Evolutionary conservation across 1,140 invertebrate genomes (phyloP), one percentile per base, ranked within the genome.

Genomic region (Melipona quadrifasciata): DNA sequence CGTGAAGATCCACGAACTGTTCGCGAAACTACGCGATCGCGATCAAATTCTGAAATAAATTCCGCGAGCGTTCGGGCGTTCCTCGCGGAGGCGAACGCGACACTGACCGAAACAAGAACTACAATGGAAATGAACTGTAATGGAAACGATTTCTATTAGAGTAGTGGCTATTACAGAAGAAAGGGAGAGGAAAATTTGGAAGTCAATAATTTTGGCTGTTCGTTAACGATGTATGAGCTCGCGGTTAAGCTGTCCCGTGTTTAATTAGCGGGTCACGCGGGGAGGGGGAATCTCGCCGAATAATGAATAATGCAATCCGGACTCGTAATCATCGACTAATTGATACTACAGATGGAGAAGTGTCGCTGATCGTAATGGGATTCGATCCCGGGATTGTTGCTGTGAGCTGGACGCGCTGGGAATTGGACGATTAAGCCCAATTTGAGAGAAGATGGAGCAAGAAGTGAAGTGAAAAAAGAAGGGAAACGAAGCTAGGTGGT

Each of bases 201-300:
- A 67, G 47, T 82, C 72, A 39, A 82, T 76, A 51, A 0, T 39
- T 75, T 75, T 47, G 57, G 34, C n/a, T 11, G 55, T 71, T 82
- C 53, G 80, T 82, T 82, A 82, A 39, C 14, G 47, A 65, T n/a
- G 21, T 10, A 61, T 14, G 47, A 82, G 31, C 19, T 27, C 39
- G 8, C 39, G 27, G 6, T 14, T 17, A 14, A 0, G 51, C 2
- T 53, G 34, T n/a, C 24, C 6, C 11, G 47, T 31, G 64, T 75
- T 82, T 82, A 77, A 82, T 82, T 82, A 77, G 81, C 80, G 80
- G 64, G 71, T 76, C 80, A 76, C 34, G 27, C 31, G 65, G 27
- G 10, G 24, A 2, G 4, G 4, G 24, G 6, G 0, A 8, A 19
- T 34, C 0, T 8, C 55, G 68, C n/a, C 17, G 12, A 4, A n/a